Percentiles rank a stretch among this genome's conserved stretches.
Conservation (phyloP, 30 jellyfish, hydroid and myxozoan species). For the Chironex yamaguchii region DNA sequence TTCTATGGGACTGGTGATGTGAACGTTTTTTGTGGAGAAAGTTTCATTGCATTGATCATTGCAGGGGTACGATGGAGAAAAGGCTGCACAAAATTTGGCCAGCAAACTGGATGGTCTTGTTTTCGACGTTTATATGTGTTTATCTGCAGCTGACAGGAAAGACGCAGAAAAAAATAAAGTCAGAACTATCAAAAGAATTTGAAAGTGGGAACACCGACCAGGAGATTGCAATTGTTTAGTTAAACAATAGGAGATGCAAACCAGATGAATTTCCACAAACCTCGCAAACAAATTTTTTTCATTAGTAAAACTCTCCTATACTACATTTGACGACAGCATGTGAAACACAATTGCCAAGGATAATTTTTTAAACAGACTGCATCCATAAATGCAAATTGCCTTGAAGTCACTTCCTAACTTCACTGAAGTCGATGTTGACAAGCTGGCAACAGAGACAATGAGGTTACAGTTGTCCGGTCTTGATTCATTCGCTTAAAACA, state of each 20-base stretch:
- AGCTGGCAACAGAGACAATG: neutral
- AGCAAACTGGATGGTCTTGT: neutral
- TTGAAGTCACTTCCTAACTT: conserved; percentile 1
- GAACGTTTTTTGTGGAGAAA: neutral
- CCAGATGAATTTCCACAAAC: conserved; percentile 2
- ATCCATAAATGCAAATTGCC: neutral
- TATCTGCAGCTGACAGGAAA: neutral
- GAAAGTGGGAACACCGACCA: conserved; percentile 1
- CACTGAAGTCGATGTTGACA: neutral
- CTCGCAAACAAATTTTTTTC: neutral
- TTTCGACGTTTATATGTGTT: neutral
- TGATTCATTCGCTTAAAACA: neutral
- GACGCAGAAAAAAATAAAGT: conserved; percentile 2
- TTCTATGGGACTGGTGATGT: conserved; percentile 23
- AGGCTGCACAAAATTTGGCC: conserved; percentile 13
- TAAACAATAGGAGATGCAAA: neutral
- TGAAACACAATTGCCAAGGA: conserved; percentile 9
- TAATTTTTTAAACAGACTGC: neutral
- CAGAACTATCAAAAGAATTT: conserved; percentile 5
- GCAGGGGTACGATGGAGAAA: conserved; percentile 25
- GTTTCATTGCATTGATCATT: conserved; percentile 4
- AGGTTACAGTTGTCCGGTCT: conserved; percentile 4
- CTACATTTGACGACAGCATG: neutral
- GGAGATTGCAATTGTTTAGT: neutral
- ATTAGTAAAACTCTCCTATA: conserved; percentile 19